phyloP scores from a whole-genome alignment of 64 coral and sea anemone species.

The Montipora capricornis region DNA sequence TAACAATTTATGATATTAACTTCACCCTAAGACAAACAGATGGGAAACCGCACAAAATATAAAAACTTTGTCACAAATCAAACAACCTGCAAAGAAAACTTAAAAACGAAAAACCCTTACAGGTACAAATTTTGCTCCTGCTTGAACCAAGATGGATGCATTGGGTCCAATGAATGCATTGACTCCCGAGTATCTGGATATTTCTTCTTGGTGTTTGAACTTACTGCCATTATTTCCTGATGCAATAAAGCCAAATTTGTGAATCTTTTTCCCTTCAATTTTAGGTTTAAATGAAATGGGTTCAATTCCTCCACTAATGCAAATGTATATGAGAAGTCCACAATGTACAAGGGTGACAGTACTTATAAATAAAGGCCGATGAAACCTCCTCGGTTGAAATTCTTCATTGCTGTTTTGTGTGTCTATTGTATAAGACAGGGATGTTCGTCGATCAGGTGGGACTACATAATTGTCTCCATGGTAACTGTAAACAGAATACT shows the following conservation, averaged over 20 bases:
- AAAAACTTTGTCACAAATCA: too few relatives aligned
- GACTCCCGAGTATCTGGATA: slow-evolving; percentile 37
- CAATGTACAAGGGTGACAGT: slow-evolving; percentile 65
- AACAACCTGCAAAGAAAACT: too few relatives aligned
- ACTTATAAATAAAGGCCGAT: slow-evolving; percentile 68
- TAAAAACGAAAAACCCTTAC: slow-evolving; percentile 42
- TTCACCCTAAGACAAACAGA: too few relatives aligned
- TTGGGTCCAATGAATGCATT: slow-evolving; percentile 89
- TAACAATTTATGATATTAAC: not conserved
- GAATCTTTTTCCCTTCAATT: not conserved
- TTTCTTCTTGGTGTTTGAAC: not conserved
- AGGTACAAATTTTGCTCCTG: slow-evolving; percentile 77
- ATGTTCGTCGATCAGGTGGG: slow-evolving; percentile 36
- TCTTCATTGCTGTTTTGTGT: not conserved
- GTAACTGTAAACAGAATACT: slow-evolving; percentile 57
- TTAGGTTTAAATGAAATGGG: slow-evolving; percentile 34
- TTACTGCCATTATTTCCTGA: slow-evolving; percentile 4
- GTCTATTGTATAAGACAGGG: not conserved
- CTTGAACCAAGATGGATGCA: slow-evolving; percentile 68
- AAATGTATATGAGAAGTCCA: slow-evolving; percentile 65
- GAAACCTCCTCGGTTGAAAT: slow-evolving; percentile 41
- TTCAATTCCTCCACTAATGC: slow-evolving; percentile 70
- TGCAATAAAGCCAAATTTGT: slow-evolving; percentile 73
- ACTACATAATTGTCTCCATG: slow-evolving; percentile 83
- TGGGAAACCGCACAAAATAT: too few relatives aligned